These are phyloP conservation scores for Campylomormyrus numenius DNA, from an alignment of 2,113 vertebrate species.

Conservation along the genomic window DNA sequence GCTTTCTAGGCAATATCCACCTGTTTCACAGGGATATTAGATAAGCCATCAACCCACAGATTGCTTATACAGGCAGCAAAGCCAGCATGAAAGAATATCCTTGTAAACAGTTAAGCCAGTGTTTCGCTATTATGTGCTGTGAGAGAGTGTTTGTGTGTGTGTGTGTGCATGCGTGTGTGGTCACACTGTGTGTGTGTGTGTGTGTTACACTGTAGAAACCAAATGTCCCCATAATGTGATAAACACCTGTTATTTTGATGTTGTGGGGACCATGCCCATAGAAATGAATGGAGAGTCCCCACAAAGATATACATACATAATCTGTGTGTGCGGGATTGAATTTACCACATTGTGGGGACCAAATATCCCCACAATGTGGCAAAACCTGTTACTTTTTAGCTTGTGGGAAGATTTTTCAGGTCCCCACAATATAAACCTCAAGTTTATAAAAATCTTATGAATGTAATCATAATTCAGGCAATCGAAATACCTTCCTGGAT, in stretches of 20 bases:
- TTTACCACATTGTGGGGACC: neutral
- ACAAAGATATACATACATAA: neutral
- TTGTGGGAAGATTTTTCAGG: neutral
- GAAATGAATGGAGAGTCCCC: neutral
- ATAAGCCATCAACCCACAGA: neutral
- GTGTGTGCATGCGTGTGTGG: neutral
- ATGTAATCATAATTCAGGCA: neutral
- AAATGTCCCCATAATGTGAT: neutral
- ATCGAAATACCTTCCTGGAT: neutral
- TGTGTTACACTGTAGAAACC: neutral
- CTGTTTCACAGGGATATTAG: neutral
- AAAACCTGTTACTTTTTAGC: neutral
- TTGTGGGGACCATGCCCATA: neutral
- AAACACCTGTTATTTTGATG: neutral
- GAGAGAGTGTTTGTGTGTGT: neutral
- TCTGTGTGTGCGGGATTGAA: neutral
- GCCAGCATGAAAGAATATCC: neutral
- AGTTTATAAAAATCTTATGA: neutral
- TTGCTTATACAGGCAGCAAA: neutral
- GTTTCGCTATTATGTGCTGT: neutral
- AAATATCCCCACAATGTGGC: neutral
- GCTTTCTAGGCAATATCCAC: neutral
- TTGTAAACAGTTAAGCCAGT: neutral
- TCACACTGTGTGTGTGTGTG: neutral
- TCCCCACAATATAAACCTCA: neutral